phyloP scores from a whole-genome alignment of 2,797 vertebrate species.

The Podarcis lilfordi region DNA sequence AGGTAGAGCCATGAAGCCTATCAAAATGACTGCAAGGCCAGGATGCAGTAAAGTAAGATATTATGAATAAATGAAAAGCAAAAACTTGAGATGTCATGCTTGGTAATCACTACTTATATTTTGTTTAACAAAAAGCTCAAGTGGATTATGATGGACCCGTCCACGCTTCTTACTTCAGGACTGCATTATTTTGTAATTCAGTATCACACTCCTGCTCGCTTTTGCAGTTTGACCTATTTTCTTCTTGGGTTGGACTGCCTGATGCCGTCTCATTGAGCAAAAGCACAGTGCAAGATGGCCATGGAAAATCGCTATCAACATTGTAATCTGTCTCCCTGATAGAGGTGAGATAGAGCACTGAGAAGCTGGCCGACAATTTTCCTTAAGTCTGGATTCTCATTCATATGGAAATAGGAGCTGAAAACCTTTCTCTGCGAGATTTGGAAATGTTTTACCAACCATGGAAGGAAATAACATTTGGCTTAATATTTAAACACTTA shows the following conservation, averaged over 20 bases:
- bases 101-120: neutral
- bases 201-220: conserved; percentile 37
- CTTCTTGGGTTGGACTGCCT: conserved; percentile 59
- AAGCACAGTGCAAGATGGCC: conserved; percentile 48
- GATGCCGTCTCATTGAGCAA: conserved; percentile 59
- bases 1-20: neutral
- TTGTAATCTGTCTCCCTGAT: conserved; percentile 54
- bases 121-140: conserved; percentile 29
- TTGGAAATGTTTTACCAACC: conserved; percentile 46
- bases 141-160: conserved; percentile 26
- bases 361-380: neutral
- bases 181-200: conserved; percentile 42
- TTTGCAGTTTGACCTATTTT: conserved; percentile 61
- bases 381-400: conserved; percentile 44
- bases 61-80: neutral
- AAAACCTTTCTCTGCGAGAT: conserved; percentile 39
- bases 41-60: neutral
- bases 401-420: conserved; percentile 43
- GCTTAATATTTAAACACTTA: conserved; percentile 54
- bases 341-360: conserved; percentile 60
- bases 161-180: conserved; percentile 22
- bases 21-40: neutral
- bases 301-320: conserved; percentile 50
- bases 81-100: neutral
- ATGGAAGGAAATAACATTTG: conserved; percentile 45